phyloP scores from a whole-genome alignment of 2,113 vertebrate species.

The Erinaceus europaeus region DNA sequence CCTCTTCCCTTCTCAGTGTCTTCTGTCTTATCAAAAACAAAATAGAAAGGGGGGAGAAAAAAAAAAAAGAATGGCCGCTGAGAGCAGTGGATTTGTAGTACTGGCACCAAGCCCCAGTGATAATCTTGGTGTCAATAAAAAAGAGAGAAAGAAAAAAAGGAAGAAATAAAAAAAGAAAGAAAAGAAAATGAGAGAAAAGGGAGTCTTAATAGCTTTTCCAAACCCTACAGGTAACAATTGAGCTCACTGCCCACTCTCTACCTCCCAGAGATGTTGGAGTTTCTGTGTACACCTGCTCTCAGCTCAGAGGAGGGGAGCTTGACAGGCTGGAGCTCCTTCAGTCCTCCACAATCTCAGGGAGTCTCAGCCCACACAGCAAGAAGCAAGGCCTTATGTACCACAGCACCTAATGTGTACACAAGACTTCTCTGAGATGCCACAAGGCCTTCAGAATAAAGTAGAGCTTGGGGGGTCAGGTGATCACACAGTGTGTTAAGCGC shows the following conservation, averaged over 20 bases:
- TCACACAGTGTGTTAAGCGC: too few relatives aligned
- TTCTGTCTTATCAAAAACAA: too few relatives aligned
- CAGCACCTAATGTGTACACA: not conserved
- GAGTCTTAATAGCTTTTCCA: not conserved
- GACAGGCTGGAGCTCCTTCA: not conserved
- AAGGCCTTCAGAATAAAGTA: not conserved
- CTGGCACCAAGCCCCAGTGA: too few relatives aligned
- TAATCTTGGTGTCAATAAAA: too few relatives aligned
- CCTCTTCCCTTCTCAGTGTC: too few relatives aligned
- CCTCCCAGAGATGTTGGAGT: not conserved
- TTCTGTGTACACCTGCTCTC: not conserved
- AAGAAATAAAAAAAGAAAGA: too few relatives aligned
- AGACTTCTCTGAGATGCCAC: not conserved
- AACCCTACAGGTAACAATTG: not conserved
- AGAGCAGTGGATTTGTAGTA: too few relatives aligned
- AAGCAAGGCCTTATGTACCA: not conserved
- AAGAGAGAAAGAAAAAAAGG: too few relatives aligned
- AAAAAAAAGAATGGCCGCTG: too few relatives aligned
- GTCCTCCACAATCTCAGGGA: not conserved
- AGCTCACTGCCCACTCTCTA: not conserved
- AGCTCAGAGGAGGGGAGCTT: not conserved
- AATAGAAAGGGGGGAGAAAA: too few relatives aligned
- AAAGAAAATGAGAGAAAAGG: constrained; percentile 10
- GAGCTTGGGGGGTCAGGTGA: too few relatives aligned
- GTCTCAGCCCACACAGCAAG: not conserved